Percentiles rank a stretch among this genome's conserved stretches.
These are phyloP conservation scores for Laodelphax striatellus DNA, from an alignment of 1,140 invertebrate genomes.

Conservation along the genomic window DNA sequence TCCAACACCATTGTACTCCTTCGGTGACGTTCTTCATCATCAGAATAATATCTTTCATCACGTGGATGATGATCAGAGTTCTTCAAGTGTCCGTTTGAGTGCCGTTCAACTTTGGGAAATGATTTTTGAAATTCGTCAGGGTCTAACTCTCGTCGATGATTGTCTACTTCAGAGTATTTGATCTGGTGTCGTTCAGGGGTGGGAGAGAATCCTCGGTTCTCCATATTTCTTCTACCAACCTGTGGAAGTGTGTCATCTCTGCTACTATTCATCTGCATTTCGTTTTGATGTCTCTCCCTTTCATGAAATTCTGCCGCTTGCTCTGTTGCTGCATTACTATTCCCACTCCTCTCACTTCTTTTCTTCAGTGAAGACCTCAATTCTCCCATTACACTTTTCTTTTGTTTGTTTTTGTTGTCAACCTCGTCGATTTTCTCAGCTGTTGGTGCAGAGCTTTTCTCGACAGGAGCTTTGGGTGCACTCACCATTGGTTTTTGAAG, in stretches of 20 bases:
- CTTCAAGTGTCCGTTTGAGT: not conserved
- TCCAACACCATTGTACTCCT: too few species aligned
- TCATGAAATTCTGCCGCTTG: not conserved
- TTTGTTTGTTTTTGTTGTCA: slow-evolving; percentile 4
- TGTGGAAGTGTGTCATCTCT: not conserved
- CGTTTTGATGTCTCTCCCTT: not conserved
- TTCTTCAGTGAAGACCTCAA: slow-evolving; percentile 10
- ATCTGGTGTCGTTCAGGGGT: not conserved
- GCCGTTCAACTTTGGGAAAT: not conserved
- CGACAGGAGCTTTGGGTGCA: not conserved
- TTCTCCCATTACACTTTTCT: slow-evolving; percentile 13
- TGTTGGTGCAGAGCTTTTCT: not conserved
- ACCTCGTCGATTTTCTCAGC: slow-evolving; percentile 2
- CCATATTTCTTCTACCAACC: slow-evolving; percentile 9
- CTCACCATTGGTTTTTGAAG: not conserved
- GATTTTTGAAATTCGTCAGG: slow-evolving; percentile 2
- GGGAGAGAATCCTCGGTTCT: slow-evolving; percentile 11
- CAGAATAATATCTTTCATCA: not conserved
- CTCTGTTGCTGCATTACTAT: slow-evolving; percentile 1
- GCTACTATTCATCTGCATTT: not conserved
- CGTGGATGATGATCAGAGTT: not conserved
- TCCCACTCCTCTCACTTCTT: slow-evolving; percentile 5
- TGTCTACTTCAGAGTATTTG: not conserved
- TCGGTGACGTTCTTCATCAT: too few species aligned
- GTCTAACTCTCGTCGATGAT: not conserved